Conservation (phyloP, 2,113 vertebrate species). For the Hippolais icterina region DNA sequence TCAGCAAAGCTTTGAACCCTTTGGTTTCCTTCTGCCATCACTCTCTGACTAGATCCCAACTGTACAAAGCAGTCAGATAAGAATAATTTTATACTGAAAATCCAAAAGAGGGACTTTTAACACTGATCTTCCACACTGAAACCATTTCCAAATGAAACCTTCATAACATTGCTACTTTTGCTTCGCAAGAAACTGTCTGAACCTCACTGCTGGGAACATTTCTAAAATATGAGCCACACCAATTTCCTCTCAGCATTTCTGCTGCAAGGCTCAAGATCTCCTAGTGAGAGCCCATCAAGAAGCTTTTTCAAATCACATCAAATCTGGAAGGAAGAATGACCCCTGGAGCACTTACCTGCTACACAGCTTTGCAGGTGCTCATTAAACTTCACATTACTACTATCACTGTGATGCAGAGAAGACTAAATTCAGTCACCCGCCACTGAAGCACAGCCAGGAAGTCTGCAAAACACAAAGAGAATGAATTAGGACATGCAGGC, state of each 20-base stretch:
- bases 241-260: not conserved
- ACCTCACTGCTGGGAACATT: not conserved
- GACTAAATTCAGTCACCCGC: not conserved
- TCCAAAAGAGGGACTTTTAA: not conserved
- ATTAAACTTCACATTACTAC: constrained; percentile 39
- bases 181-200: not conserved
- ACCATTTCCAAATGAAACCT: not conserved
- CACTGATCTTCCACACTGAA: not conserved
- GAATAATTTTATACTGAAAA: not conserved
- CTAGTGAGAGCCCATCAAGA: not conserved
- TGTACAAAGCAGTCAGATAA: not conserved
- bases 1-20: not conserved
- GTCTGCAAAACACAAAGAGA: constrained; percentile 22
- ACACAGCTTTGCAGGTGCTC: constrained; percentile 22
- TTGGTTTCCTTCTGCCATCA: not conserved
- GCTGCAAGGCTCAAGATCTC: not conserved
- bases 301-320: not conserved
- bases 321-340: constrained; percentile 1
- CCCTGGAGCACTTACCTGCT: constrained; percentile 46
- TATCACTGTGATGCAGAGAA: not conserved
- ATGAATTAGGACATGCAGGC: constrained; percentile 21
- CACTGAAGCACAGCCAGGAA: constrained; percentile 28
- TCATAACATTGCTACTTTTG: not conserved
- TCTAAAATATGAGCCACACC: not conserved
- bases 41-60: not conserved